Percentiles rank a stretch among this genome's conserved stretches.
Evolutionary conservation across 2,888 invertebrate species (phyloP).

Genomic region (Noctua janthina): DNA sequence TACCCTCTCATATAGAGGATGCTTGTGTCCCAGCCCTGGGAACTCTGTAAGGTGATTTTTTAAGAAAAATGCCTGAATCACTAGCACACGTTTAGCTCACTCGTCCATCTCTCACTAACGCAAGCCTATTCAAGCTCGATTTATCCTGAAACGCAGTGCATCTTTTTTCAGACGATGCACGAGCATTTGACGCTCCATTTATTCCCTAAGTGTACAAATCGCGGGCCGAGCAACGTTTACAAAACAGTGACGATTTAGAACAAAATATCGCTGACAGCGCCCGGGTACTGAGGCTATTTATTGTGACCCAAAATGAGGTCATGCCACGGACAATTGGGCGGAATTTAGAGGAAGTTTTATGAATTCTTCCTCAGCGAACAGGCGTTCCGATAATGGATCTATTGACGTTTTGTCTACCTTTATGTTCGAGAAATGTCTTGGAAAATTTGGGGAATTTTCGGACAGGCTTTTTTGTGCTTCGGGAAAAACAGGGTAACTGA

Average conservation of each 20-base stretch:
- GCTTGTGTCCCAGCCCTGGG: not conserved
- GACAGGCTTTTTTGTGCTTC: slow-evolving; percentile 18
- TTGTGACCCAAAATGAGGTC: slow-evolving; percentile 57
- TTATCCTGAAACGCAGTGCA: slow-evolving; percentile 44
- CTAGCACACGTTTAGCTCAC: not conserved
- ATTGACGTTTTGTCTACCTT: slow-evolving; percentile 61
- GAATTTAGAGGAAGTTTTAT: slow-evolving; percentile 58
- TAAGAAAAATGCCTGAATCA: no score
- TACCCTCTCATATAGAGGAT: not conserved
- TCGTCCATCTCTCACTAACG: slow-evolving; percentile 29
- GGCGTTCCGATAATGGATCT: slow-evolving; percentile 58
- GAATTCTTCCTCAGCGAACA: slow-evolving; percentile 48
- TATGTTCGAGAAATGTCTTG: slow-evolving; percentile 42
- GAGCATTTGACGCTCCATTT: slow-evolving; percentile 54
- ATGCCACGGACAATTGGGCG: slow-evolving; percentile 51
- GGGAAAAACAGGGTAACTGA: not conserved
- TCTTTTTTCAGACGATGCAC: slow-evolving; percentile 51
- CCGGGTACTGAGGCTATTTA: slow-evolving; percentile 48
- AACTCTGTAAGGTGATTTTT: not conserved
- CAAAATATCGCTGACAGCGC: slow-evolving; percentile 61
- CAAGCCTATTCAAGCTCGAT: slow-evolving; percentile 47
- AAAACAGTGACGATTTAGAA: slow-evolving; percentile 61
- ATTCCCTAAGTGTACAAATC: slow-evolving; percentile 55
- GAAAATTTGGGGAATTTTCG: slow-evolving; percentile 21
- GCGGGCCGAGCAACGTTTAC: slow-evolving; percentile 45